Conservation (phyloP, 2,113 vertebrate species). For the Bambusicola thoracicus region DNA sequence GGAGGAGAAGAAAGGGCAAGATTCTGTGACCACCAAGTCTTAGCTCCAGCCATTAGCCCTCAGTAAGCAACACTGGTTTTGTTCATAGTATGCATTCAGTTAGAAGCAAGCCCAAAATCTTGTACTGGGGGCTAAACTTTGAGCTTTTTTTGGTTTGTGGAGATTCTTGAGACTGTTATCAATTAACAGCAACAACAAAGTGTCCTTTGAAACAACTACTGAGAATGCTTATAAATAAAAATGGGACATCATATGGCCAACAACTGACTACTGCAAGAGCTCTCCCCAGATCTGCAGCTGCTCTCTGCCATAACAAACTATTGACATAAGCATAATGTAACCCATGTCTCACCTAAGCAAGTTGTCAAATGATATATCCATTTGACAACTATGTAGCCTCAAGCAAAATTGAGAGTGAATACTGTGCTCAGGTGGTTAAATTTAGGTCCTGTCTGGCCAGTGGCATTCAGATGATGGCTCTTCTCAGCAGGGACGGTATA, state of each 20-base stretch:
- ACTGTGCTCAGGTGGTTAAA: not conserved
- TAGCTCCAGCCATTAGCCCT: not conserved
- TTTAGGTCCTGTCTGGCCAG: not conserved
- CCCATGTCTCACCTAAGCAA: not conserved
- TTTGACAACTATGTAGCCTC: not conserved
- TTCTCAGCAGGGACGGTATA: not conserved
- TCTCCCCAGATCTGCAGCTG: not conserved
- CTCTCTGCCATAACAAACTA: not conserved
- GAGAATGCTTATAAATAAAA: not conserved
- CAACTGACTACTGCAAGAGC: not conserved
- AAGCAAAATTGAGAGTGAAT: not conserved
- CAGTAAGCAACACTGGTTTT: not conserved
- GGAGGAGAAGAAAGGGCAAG: not conserved
- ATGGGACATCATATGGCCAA: not conserved
- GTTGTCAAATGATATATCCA: not conserved
- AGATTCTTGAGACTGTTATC: not conserved
- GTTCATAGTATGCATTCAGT: not conserved
- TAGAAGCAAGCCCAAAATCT: not conserved
- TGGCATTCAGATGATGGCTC: not conserved
- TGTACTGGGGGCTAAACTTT: not conserved
- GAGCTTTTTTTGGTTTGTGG: not conserved
- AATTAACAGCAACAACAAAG: not conserved
- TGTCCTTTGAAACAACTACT: not conserved
- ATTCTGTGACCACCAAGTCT: not conserved
- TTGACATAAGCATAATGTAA: not conserved